Conservation (phyloP, 2,797 vertebrate species). For the Clamator glandarius region DNA sequence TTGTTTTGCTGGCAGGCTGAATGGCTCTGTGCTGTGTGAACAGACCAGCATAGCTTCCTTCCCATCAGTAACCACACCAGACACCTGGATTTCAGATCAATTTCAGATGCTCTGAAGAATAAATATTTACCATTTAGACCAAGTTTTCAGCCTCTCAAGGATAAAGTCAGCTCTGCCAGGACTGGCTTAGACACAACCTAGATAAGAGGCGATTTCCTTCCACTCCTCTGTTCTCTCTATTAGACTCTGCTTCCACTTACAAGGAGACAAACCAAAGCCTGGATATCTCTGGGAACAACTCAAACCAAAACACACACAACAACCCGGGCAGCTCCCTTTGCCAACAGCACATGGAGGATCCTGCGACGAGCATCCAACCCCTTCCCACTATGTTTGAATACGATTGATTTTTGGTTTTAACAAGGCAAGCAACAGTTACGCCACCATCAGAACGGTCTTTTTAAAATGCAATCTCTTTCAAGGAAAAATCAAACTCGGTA, state of each 20-base stretch:
- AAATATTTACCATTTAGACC: constrained; percentile 60
- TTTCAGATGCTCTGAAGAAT: constrained; percentile 34
- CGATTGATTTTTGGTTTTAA: neutral
- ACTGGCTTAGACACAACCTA: constrained; percentile 35
- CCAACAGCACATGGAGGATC: neutral
- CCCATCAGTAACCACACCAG: neutral
- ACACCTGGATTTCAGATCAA: neutral
- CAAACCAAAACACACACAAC: neutral
- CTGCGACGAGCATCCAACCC: neutral
- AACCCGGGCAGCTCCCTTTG: neutral
- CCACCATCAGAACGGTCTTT: neutral
- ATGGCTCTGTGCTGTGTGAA: neutral
- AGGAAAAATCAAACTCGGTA: constrained; percentile 55
- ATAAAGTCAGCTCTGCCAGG: constrained; percentile 20
- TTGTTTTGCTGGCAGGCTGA: neutral
- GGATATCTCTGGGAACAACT: neutral
- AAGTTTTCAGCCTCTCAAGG: constrained; percentile 52
- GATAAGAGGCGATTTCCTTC: constrained; percentile 52
- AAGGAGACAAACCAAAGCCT: neutral
- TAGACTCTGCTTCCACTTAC: neutral
- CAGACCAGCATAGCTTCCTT: neutral
- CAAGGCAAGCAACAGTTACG: neutral
- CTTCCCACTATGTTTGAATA: neutral
- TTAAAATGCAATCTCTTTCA: constrained; percentile 9
- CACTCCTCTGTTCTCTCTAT: neutral